These are phyloP conservation scores for Myrmecobius fasciatus DNA, from an alignment of 2,113 vertebrate genomes.

Conservation along the genomic window DNA sequence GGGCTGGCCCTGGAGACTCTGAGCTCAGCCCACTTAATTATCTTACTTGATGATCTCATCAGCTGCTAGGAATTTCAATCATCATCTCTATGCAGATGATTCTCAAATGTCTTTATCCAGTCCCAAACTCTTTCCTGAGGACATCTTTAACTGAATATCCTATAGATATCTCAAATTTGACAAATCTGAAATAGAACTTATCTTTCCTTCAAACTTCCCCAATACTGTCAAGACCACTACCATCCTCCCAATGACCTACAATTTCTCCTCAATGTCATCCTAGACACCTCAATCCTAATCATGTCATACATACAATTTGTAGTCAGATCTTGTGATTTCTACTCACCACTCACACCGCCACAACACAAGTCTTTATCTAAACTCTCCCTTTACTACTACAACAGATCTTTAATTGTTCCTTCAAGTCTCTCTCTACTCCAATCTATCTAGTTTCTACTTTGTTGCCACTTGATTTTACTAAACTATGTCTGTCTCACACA, in stretches of 20 bases:
- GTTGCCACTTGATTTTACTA: neutral
- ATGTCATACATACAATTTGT: neutral
- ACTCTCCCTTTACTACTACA: neutral
- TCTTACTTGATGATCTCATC: neutral
- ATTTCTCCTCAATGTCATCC: neutral
- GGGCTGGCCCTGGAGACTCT: neutral
- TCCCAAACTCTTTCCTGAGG: neutral
- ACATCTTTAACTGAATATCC: neutral
- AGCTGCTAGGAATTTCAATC: neutral
- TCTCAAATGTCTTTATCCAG: neutral
- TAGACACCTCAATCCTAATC: neutral
- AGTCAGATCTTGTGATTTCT: neutral
- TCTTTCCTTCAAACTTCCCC: neutral
- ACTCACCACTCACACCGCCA: neutral
- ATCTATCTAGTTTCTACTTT: neutral
- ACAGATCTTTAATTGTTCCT: neutral
- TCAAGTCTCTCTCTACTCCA: neutral
- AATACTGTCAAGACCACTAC: neutral
- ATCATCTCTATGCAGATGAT: neutral
- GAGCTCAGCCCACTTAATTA: neutral
- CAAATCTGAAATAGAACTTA: neutral
- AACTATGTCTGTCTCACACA: neutral
- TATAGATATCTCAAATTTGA: neutral
- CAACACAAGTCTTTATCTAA: neutral
- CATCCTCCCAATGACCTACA: neutral